phyloP scores from a whole-genome alignment of 2,888 invertebrate species.

The Philereme vetulata region DNA sequence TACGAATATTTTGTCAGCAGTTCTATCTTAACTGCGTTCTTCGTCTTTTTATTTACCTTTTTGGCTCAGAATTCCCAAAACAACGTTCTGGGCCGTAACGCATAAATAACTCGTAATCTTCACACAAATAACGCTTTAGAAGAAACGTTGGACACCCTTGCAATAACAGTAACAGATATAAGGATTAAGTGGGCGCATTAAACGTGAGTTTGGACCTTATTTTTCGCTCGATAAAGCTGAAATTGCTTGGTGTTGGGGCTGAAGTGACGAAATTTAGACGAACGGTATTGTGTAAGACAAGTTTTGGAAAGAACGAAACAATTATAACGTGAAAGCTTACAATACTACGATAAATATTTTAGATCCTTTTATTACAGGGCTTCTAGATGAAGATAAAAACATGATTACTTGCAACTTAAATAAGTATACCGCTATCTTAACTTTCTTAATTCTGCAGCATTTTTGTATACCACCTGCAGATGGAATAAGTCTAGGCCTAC shows the following conservation, averaged over 20 bases:
- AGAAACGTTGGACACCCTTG: constrained; percentile 28
- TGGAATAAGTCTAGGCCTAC: too few species aligned
- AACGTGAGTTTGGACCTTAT: constrained; percentile 20
- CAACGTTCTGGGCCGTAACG: constrained; percentile 21
- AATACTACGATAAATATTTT: too few species aligned
- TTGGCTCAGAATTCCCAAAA: constrained; percentile 24
- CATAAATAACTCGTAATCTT: constrained; percentile 35
- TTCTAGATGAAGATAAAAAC: too few species aligned
- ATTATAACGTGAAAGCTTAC: too few species aligned
- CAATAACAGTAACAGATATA: constrained; percentile 33
- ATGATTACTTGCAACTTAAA: too few species aligned
- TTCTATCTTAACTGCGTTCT: constrained; percentile 7
- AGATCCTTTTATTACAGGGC: too few species aligned
- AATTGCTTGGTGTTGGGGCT: background rate
- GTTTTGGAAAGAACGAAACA: too few species aligned
- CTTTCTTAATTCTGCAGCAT: too few species aligned
- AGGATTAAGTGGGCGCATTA: constrained; percentile 17
- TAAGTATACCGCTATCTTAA: too few species aligned
- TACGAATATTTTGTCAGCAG: background rate
- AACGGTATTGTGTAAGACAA: too few species aligned
- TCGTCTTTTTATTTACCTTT: constrained; percentile 18
- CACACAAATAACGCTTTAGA: constrained; percentile 34
- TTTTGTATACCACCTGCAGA: too few species aligned
- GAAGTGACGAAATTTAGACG: background rate
- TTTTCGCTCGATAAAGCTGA: constrained; percentile 8